Base-by-base conservation (phyloP, 1,140 invertebrate genomes). In the Hirudo medicinalis region DNA sequence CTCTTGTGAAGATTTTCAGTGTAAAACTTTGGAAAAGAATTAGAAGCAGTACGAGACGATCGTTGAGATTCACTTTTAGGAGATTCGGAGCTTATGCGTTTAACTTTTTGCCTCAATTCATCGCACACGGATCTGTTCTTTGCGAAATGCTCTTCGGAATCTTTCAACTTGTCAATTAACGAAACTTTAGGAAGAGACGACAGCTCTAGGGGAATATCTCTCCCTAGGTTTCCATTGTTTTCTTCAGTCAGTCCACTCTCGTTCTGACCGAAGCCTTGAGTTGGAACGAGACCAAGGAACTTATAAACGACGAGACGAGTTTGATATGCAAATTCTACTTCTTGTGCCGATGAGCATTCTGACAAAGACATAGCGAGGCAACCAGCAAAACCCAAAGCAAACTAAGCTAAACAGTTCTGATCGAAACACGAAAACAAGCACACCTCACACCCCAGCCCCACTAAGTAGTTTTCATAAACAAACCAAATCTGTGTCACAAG, bases 271-370 rank as follows among this genome's bases (percentile, higher is more conserved):
- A 25, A 6, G 3, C 57, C 57, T 32, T 63, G 57, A 0, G 69
- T n/a, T 20, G 69, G 69, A 22, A 70, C 69, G 15, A 70, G 53
- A 3, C 69, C 69, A 54, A 70, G 29, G 29, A 70, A 70, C n/a
- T 54, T 70, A 49, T 70, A 70, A 9, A 70, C 69, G 32, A 70
- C 69, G 20, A 70, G 25, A 22, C 69, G 40, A 32, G 69, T 70
- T 53, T 70, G 69, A 54, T 70, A 70, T 49, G 69, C 19, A 54
- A 70, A 70, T 53, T 70, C 69, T n/a, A 36, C 27, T 68, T 49
- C 43, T 49, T 49, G 43, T 49, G 43, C 11, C 15, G 43, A 49
- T 17, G 43, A 49, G 43, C 43, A 49, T 49, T 49, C 43, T 49
- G 43, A 49, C 43, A 49, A 49, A 11, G 43, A 49, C 43, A 49